Percentiles rank a stretch among this genome's conserved stretches.
phyloP scores from a whole-genome alignment of 2,888 invertebrate genomes.

The Seladonia tumulorum region DNA sequence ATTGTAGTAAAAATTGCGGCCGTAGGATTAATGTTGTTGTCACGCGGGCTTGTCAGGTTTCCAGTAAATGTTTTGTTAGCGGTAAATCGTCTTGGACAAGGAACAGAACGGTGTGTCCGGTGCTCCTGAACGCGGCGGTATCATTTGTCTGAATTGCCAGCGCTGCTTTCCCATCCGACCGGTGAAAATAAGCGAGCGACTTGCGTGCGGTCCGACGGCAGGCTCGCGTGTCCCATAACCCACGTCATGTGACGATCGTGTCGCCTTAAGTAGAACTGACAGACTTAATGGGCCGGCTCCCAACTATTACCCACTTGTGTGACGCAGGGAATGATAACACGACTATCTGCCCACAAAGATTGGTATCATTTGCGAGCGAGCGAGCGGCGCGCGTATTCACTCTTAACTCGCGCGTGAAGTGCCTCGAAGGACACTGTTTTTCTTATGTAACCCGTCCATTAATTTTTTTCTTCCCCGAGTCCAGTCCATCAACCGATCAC shows the following conservation, averaged over 20 bases:
- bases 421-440: conserved; percentile 39
- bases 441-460: conserved; percentile 16
- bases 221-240: conserved; percentile 33
- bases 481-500: neutral
- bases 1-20: neutral
- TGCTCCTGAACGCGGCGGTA: neutral
- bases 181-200: conserved; percentile 12
- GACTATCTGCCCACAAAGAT: conserved; percentile 52
- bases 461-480: neutral
- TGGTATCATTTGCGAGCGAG: conserved; percentile 44
- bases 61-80: neutral
- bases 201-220: conserved; percentile 27
- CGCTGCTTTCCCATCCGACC: conserved; percentile 15
- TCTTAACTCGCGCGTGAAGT: neutral
- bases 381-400: conserved; percentile 23
- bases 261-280: conserved; percentile 61
- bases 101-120: neutral
- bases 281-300: conserved; percentile 42
- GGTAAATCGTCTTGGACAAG: neutral
- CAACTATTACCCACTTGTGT: conserved; percentile 65
- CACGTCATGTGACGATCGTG: conserved; percentile 48
- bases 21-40: neutral
- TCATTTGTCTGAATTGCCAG: conserved; percentile 19
- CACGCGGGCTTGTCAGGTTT: neutral
- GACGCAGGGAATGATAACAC: conserved; percentile 53